A percentile compares a stretch with the other conserved stretches of the same genome.
phyloP scores from a whole-genome alignment of 2,113 vertebrate genomes.

The Excalfactoria chinensis region DNA sequence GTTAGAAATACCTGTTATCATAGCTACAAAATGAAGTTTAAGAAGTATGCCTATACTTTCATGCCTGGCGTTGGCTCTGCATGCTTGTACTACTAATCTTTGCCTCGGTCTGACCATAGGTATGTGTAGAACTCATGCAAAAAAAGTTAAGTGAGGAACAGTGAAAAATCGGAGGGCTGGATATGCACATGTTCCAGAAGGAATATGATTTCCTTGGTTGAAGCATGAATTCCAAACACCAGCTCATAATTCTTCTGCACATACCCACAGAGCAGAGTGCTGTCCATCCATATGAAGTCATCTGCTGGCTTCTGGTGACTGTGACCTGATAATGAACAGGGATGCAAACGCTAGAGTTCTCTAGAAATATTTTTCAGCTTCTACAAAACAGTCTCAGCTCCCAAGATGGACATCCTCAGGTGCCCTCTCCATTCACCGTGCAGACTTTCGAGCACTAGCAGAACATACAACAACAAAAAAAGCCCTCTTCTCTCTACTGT shows the following conservation, averaged over 20 bases:
- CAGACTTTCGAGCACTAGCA: not conserved
- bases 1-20: not conserved
- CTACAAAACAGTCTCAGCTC: not conserved
- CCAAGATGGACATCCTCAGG: not conserved
- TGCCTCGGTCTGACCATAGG: not conserved
- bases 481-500: not conserved
- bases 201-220: not conserved
- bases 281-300: not conserved
- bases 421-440: not conserved
- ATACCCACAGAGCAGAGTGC: rapidly evolving
- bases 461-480: not conserved
- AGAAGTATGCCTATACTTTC: not conserved
- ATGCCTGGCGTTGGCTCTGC: not conserved
- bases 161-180: not conserved
- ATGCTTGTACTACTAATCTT: not conserved
- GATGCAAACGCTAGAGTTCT: not conserved
- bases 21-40: not conserved
- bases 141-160: not conserved
- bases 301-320: not conserved
- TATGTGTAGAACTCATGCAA: not conserved
- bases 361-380: not conserved
- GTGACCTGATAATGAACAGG: not conserved
- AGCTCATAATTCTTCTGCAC: not conserved
- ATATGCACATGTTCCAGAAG: not conserved
- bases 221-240: not conserved